Conservation (phyloP, 2,113 vertebrate genomes). For the Alligator sinensis region DNA sequence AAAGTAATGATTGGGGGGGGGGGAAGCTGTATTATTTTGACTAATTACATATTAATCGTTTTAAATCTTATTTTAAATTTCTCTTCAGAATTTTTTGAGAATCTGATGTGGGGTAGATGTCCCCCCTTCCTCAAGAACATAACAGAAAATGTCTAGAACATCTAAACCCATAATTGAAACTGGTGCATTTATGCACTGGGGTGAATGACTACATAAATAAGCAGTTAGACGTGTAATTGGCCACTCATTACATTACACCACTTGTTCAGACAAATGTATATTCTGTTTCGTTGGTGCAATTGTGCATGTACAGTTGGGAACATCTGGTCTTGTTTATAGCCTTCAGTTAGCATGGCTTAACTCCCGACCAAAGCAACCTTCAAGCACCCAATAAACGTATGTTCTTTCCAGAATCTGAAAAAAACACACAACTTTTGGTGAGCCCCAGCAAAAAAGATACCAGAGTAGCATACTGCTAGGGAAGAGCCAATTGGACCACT, state of each 20-base stretch:
- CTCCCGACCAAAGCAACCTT: not conserved
- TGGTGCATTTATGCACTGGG: not conserved
- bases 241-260: not conserved
- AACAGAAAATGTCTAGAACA: not conserved
- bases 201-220: not conserved
- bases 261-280: not conserved
- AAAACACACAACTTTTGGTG: not conserved
- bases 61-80: not conserved
- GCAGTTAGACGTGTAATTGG: not conserved
- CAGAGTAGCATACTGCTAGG: not conserved
- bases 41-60: not conserved
- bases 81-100: not conserved
- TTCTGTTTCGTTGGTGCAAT: not conserved
- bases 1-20: not conserved
- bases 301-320: not conserved
- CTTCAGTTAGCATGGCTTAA: accelerated
- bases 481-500: not conserved
- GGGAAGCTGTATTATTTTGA: too few species aligned
- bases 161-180: not conserved
- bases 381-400: not conserved
- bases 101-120: not conserved
- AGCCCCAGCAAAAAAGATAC: not conserved
- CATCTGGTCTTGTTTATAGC: not conserved
- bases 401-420: not conserved
- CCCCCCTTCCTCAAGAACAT: not conserved